Evolutionary conservation across 92 coral and sea anemone genomes (phyloP).

Genomic region (Muricea muricata): DNA sequence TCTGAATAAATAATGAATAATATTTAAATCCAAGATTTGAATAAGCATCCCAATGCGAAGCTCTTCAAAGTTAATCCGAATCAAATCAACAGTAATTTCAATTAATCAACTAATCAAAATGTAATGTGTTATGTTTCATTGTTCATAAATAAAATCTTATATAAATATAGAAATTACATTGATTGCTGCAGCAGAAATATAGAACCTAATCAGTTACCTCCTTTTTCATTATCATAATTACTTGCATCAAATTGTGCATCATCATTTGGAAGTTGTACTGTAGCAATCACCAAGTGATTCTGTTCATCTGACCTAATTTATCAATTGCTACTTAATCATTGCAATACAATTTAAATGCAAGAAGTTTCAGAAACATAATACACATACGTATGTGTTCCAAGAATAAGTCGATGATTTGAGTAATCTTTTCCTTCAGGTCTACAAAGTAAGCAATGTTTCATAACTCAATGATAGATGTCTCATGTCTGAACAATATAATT

Average conservation of each 20-base stretch:
- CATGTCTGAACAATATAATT: background rate
- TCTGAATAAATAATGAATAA: slow-evolving; percentile 51
- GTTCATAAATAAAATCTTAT: background rate
- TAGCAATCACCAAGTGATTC: slow-evolving; percentile 96
- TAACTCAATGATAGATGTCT: background rate
- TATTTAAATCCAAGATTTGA: background rate
- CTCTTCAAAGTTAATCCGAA: too few relatives aligned
- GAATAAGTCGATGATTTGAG: slow-evolving; percentile 92
- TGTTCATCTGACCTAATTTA: slow-evolving; percentile 90
- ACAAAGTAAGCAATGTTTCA: slow-evolving; percentile 9
- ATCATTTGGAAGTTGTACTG: slow-evolving; percentile 96
- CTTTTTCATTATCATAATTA: slow-evolving; percentile 95
- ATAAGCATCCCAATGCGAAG: too few relatives aligned
- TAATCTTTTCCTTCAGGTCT: slow-evolving; percentile 99
- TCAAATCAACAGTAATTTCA: background rate
- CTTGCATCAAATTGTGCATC: slow-evolving; percentile 95
- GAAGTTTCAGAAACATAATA: background rate
- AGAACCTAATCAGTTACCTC: too few relatives aligned
- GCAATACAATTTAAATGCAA: background rate
- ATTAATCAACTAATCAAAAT: background rate
- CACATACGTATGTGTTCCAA: slow-evolving; percentile 99
- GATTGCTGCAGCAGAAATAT: too few relatives aligned
- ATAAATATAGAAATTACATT: too few relatives aligned
- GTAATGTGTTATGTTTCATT: too few relatives aligned
- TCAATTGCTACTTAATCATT: background rate